A percentile compares a stretch with the other conserved stretches of the same genome.
These are phyloP conservation scores for Malacosoma neustria DNA, from an alignment of 2,888 invertebrate species.

Conservation along the genomic window DNA sequence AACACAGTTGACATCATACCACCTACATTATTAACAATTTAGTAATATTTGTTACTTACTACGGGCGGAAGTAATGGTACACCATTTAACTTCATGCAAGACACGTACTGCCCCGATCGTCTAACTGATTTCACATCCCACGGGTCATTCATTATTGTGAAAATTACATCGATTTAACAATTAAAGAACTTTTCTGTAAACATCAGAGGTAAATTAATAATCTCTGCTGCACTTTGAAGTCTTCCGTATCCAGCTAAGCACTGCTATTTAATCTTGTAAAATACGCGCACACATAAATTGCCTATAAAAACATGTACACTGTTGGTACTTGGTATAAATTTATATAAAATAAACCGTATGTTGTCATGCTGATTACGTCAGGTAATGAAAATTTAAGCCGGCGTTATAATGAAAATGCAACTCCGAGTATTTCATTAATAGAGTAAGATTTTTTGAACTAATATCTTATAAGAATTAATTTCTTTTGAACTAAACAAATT, in stretches of 20 bases:
- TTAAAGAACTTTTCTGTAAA: background rate
- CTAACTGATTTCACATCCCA: constrained; percentile 65
- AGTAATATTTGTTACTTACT: constrained; percentile 79
- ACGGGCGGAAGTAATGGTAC: constrained; percentile 84
- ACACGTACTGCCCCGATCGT: constrained; percentile 68
- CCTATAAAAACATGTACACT: background rate
- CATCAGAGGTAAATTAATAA: constrained; percentile 9
- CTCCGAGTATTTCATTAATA: no score
- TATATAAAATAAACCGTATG: constrained; percentile 28
- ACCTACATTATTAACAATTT: no score
- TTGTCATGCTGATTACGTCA: constrained; percentile 67
- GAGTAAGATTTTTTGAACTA: no score
- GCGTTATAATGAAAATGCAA: constrained; percentile 5
- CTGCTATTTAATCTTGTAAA: background rate
- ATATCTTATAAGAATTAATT: no score
- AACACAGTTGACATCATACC: no score
- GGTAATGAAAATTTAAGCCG: constrained; percentile 29
- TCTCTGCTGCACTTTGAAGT: constrained; percentile 4
- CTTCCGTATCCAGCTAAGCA: background rate
- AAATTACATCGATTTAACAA: constrained; percentile 13
- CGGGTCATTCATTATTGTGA: constrained; percentile 55
- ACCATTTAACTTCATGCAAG: constrained; percentile 84
- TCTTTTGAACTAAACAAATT: background rate
- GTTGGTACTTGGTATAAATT: background rate
- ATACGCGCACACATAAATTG: constrained; percentile 4